Conservation (phyloP, 2,888 invertebrate species). For the Ariolimax columbianus region DNA sequence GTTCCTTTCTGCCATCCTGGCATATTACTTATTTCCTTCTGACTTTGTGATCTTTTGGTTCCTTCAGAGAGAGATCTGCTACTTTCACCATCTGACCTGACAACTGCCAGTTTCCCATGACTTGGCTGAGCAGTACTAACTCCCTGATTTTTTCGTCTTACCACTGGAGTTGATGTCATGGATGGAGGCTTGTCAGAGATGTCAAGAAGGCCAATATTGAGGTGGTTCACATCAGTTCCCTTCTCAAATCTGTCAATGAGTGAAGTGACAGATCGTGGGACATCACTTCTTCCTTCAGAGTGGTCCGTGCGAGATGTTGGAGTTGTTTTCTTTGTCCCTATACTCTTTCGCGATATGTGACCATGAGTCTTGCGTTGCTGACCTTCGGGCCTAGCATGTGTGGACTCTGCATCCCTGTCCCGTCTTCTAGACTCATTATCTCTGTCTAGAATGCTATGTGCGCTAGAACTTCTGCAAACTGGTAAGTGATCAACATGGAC, state of each 20-base stretch:
- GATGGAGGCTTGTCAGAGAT: constrained; percentile 59
- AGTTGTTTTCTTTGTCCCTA: constrained; percentile 30
- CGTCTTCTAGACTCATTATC: constrained; percentile 3
- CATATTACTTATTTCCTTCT: not conserved
- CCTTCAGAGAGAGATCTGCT: constrained; percentile 21
- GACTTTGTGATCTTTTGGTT: constrained; percentile 10
- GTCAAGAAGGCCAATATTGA: constrained; percentile 31
- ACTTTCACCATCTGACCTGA: constrained; percentile 54
- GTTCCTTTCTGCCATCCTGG: not conserved
- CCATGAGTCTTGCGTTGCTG: not conserved
- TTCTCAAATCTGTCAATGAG: constrained; percentile 68
- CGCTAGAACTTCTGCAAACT: constrained; percentile 49
- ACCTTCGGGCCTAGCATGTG: constrained; percentile 12
- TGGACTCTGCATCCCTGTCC: not conserved
- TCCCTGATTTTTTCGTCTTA: constrained; percentile 55
- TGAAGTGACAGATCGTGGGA: constrained; percentile 59
- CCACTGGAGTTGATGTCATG: constrained; percentile 67
- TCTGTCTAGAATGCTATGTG: constrained; percentile 52
- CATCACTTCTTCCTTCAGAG: not conserved
- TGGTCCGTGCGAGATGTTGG: constrained; percentile 31
- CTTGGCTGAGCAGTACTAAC: not conserved
- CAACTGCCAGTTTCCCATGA: constrained; percentile 51
- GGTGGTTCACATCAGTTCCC: constrained; percentile 53
- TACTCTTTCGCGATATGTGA: constrained; percentile 28
- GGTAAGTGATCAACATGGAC: constrained; percentile 8